Evolutionary conservation across 2,888 invertebrate genomes (phyloP).

Genomic region (Brachynemurus nebulosus): DNA sequence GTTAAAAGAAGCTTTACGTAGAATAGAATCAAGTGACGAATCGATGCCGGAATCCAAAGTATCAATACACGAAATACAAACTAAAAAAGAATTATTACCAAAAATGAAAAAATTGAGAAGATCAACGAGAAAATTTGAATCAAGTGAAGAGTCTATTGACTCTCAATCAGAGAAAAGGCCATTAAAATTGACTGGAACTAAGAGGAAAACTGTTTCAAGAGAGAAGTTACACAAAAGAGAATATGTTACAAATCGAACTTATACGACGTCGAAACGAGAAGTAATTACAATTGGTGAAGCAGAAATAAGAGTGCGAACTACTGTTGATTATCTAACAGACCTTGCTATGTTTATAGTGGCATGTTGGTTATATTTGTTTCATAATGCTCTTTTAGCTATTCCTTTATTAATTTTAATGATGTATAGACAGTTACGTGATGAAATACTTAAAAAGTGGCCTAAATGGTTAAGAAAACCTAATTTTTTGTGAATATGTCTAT

Average conservation of each 20-base stretch:
- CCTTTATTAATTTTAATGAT: conserved; percentile 63
- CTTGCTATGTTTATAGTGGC: conserved; percentile 60
- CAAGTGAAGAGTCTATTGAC: background rate
- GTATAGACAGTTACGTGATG: conserved; percentile 61
- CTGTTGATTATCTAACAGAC: conserved; percentile 59
- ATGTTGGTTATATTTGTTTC: conserved; percentile 68
- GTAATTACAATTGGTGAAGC: conserved; percentile 30
- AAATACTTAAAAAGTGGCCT: conserved; percentile 42
- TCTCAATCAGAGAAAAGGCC: background rate
- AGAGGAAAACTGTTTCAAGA: background rate
- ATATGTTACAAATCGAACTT: background rate
- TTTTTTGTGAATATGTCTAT: too few species aligned
- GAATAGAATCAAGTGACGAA: background rate
- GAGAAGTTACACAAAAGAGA: too few species aligned
- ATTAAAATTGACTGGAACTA: background rate
- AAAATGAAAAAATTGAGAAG: background rate
- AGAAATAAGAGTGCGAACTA: conserved; percentile 51
- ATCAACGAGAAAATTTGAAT: background rate
- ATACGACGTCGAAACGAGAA: background rate
- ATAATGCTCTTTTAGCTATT: conserved; percentile 64
- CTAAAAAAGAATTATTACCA: background rate
- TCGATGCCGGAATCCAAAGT: background rate
- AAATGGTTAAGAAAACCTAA: conserved; percentile 38
- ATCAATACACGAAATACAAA: background rate
- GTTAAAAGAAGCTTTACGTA: background rate